Evolutionary conservation across 2,113 vertebrate genomes (phyloP).

Genomic region (mouse (Mus musculus)): GRCm39 chr6:103037501-103038000

Average conservation of each 20-base stretch:
- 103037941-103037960: background rate
- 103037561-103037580: constrained; percentile 23
- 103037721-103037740: constrained; percentile 48
- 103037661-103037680: constrained; percentile 56
- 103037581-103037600: constrained; percentile 59
- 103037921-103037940: background rate
- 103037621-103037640: background rate
- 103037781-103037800: constrained; percentile 1
- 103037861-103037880: constrained; percentile 36
- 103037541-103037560: constrained; percentile 64
- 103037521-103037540: constrained; percentile 39
- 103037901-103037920: background rate
- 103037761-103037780: background rate
- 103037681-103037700: constrained; percentile 52
- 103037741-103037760: constrained; percentile 65
- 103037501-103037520: background rate
- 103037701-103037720: constrained; percentile 65
- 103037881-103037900: constrained; percentile 29
- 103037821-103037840: constrained; percentile 49
- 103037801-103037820: constrained; percentile 54
- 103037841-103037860: constrained; percentile 46
- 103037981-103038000: background rate
- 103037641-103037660: constrained; percentile 39
- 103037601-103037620: background rate
- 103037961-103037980: background rate